phyloP scores from a whole-genome alignment of 2,888 invertebrate genomes.

The Synanthedon myopaeformis region DNA sequence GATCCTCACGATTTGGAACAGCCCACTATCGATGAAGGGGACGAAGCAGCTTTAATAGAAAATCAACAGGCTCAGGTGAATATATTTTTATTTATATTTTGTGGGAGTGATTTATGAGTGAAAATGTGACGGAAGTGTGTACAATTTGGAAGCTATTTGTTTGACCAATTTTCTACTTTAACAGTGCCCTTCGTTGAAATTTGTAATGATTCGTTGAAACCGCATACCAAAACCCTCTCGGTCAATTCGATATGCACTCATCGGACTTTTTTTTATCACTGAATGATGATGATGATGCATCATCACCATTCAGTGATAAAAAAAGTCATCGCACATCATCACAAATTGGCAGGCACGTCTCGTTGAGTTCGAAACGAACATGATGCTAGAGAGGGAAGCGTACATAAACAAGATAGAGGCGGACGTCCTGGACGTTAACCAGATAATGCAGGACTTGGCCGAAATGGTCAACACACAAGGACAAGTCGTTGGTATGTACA shows the following conservation, averaged over 20 bases:
- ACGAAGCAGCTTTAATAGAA: constrained; percentile 47
- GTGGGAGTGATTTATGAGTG: not conserved
- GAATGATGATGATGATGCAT: no score
- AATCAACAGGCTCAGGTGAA: constrained; percentile 64
- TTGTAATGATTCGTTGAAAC: no score
- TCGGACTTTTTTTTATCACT: no score
- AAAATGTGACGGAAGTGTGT: not conserved
- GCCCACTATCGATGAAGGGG: constrained; percentile 55
- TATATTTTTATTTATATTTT: not conserved
- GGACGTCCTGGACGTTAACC: constrained; percentile 84
- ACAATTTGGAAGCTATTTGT: no score
- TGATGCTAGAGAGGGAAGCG: constrained; percentile 83
- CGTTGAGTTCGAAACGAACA: constrained; percentile 82
- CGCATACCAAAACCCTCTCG: no score
- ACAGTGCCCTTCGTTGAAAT: no score
- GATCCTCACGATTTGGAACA: constrained; percentile 39
- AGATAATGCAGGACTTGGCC: constrained; percentile 83
- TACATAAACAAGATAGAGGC: constrained; percentile 84
- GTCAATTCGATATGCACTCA: no score
- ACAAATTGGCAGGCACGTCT: constrained; percentile 60
- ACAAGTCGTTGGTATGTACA: constrained; percentile 76
- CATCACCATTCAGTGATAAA: no score
- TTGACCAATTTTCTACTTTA: no score
- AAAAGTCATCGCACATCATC: no score
- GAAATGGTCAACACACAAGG: constrained; percentile 79